Base-by-base conservation (phyloP, 2,888 invertebrate genomes). In the Galeruca laticollis region DNA sequence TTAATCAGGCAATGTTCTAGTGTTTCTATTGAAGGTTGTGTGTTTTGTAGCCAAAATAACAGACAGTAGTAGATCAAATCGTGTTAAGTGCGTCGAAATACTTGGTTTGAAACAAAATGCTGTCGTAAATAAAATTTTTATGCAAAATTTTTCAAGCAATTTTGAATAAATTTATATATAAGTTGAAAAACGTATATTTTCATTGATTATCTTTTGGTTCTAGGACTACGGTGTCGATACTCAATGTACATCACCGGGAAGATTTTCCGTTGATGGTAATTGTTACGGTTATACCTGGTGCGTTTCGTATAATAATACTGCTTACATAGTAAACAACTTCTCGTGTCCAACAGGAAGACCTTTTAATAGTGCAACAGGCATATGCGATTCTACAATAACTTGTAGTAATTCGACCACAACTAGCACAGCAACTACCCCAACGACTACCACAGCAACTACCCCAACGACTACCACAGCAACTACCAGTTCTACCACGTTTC, bases 341-440 rank as follows among this genome's bases (percentile, higher is more conserved):
- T 43, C 5, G 1, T 64, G 64, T 37, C 64, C 64, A 9, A 13
- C n/a, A 18, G 40, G 31, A 31, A 64, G 64, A 56, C 47, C 64
- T 5, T 64, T 64, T 21, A 64, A 64, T 20, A 21, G 20, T 10
- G 26, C 26, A 26, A 49, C 20, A 3, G 26, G 8, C 13, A 43
- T 10, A 31, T 61, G 61, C n/a, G 61, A 61, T 18, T 26, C 61
- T 5, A 2, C 31, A 9, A 21, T 8, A 8, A 21, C 43, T 31
- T 60, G 60, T 35, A 26, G 26, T 26, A 26, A 26, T 26, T 10
- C 31, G 1, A 18, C 21, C 4, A 20, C 15, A 2, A 52, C 52
- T 18, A 26, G 1, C n/a, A 11, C 21, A 6, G 3, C 35, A 11
- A 40, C 35, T 40, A 52, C 37, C 26, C n/a, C 13, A 5, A 51